These are phyloP conservation scores for Deilephila porcellus DNA, from an alignment of 2,888 invertebrate species.

Conservation along the genomic window DNA sequence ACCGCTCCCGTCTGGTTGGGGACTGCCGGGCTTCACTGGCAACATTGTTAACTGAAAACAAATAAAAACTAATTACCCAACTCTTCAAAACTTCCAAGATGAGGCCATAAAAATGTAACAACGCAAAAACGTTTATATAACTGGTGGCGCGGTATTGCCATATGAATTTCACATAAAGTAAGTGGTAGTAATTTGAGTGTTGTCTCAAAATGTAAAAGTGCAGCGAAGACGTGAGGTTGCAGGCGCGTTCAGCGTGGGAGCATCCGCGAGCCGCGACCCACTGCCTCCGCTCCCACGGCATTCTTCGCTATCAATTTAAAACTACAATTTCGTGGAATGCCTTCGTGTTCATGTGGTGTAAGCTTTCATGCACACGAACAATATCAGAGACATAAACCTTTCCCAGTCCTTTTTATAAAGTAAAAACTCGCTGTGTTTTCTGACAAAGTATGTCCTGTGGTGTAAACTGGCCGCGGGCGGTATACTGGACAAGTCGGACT, in stretches of 20 bases:
- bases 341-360: slow-evolving; percentile 1
- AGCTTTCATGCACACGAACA: neutral
- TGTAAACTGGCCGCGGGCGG: slow-evolving; percentile 32
- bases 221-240: slow-evolving; percentile 40
- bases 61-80: slow-evolving; percentile 10
- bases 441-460: neutral
- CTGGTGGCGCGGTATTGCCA: neutral
- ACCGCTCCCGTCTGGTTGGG: slow-evolving; percentile 64
- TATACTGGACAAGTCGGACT: slow-evolving; percentile 62
- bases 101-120: neutral
- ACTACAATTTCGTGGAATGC: slow-evolving; percentile 16
- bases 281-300: slow-evolving; percentile 50
- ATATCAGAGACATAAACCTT: neutral
- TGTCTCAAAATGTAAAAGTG: slow-evolving; percentile 49
- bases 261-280: slow-evolving; percentile 47
- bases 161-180: neutral
- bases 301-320: slow-evolving; percentile 41
- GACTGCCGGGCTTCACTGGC: slow-evolving; percentile 57
- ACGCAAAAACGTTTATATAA: slow-evolving; percentile 2
- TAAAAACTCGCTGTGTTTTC: neutral
- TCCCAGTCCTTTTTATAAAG: neutral
- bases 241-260: slow-evolving; percentile 48
- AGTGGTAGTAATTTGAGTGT: slow-evolving; percentile 33
- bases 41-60: slow-evolving; percentile 48
- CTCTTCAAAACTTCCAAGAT: neutral